Percentiles rank a stretch among this genome's conserved stretches.
Conservation (phyloP, 2,888 invertebrate genomes). For the Cantharis rustica region DNA sequence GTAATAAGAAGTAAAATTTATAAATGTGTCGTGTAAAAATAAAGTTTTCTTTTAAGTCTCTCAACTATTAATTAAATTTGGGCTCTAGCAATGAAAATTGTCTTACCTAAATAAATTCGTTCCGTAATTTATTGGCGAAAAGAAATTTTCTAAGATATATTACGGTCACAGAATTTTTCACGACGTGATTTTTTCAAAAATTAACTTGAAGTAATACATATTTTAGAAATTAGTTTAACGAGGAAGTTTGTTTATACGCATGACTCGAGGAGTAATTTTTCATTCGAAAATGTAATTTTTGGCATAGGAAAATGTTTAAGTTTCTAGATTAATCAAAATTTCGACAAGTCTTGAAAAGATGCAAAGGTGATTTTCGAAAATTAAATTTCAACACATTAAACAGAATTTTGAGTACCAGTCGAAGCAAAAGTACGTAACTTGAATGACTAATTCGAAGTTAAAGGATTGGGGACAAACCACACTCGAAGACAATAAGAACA, state of each 20-base stretch:
- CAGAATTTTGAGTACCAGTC: neutral
- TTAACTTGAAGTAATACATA: neutral
- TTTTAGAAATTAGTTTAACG: neutral
- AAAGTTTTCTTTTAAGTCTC: neutral
- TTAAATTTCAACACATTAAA: neutral
- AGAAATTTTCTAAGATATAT: neutral
- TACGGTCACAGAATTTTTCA: neutral
- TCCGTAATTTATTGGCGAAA: neutral
- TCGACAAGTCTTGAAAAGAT: too few species aligned
- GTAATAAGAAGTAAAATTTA: neutral
- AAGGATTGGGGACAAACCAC: neutral
- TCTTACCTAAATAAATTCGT: neutral
- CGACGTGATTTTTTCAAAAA: neutral
- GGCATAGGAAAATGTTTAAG: too few species aligned
- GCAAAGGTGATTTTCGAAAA: neutral
- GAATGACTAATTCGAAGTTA: neutral
- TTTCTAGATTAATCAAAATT: too few species aligned
- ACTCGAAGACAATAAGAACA: neutral
- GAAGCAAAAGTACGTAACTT: neutral
- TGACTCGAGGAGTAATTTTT: neutral
- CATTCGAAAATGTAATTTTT: too few species aligned
- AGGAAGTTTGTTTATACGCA: neutral
- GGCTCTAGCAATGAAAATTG: neutral
- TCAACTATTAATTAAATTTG: neutral
- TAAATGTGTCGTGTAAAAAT: neutral